Base-by-base conservation (phyloP, 2,797 vertebrate genomes). In the Balearica regulorum region DNA sequence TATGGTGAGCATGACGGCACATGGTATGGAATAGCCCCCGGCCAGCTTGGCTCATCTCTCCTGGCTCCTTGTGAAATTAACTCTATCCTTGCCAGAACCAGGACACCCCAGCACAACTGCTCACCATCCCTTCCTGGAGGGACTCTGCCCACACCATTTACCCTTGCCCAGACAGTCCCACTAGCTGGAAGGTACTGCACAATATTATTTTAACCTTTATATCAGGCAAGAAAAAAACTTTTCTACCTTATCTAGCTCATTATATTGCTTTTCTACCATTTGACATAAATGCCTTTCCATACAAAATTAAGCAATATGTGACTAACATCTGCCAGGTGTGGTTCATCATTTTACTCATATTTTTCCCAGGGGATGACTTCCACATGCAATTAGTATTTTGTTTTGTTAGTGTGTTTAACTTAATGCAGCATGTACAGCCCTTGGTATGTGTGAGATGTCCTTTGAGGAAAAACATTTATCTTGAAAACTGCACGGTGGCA, bases 381-480 rank as follows among this genome's bases (percentile, higher is more conserved):
- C 43, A 33, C 35, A 28, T 75, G 72, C 35, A 94, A 78, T 83
- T 55, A 77, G 16, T 7, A 16, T 37, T 94, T 85, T 71, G 57
- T 69, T 88, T 72, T 85, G 41, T 80, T 78, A 33, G 22, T 41
- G 31, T 91, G 54, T 70, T 93, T 89, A 75, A 92, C 21, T 53
- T 48, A 85, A 51, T 33, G 25, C 31, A 86, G 69, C 43, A 20
- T 29, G 53, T 58, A 33, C 57, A 91, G 60, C 49, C 71, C 46
- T 81, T 54, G 49, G 35, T 72, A 75, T 9, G 22, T 33, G 26
- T 43, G 49, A 1, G 0, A n/a, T 90, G 75, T 78, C 92, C 83
- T 96, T 75, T 81, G 81, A 87, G 75, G 39, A 73, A 91, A 84
- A 83, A 39, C 64, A 89, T 87, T 93, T 87, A 19, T 93, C 89